Conservation (phyloP, 2,797 vertebrate species). For the Alosa sapidissima region DNA sequence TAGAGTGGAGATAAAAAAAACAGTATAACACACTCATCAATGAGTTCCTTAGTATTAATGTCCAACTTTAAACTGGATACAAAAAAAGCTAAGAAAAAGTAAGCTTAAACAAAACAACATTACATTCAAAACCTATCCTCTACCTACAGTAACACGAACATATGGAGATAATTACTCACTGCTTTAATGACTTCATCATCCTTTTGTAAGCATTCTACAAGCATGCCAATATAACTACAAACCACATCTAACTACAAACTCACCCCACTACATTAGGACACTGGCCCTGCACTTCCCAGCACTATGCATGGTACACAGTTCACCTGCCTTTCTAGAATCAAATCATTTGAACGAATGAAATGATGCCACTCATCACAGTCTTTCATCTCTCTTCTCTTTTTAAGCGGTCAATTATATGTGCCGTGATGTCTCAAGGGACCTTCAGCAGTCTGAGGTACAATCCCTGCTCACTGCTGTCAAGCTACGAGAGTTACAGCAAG, state of each 20-base stretch:
- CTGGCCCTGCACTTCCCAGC: not conserved
- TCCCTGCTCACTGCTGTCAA: not conserved
- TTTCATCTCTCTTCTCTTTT: not conserved
- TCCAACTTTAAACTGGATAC: no score
- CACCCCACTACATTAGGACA: not conserved
- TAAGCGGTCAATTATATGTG: not conserved
- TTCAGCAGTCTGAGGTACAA: not conserved
- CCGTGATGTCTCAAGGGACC: not conserved
- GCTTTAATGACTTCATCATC: no score
- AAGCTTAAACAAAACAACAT: no score
- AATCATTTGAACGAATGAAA: not conserved
- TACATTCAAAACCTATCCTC: no score
- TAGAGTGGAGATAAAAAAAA: no score
- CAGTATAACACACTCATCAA: no score
- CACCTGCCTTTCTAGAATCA: not conserved
- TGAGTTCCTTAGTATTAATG: no score
- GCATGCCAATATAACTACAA: not conserved
- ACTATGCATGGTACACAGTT: not conserved
- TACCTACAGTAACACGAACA: no score
- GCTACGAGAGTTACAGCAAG: not conserved
- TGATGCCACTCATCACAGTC: not conserved
- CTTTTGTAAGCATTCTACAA: no score
- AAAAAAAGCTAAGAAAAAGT: no score
- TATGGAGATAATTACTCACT: no score
- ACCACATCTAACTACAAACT: not conserved